phyloP scores from a whole-genome alignment of 2,797 vertebrate species.

The Premnoplex brunnescens region DNA sequence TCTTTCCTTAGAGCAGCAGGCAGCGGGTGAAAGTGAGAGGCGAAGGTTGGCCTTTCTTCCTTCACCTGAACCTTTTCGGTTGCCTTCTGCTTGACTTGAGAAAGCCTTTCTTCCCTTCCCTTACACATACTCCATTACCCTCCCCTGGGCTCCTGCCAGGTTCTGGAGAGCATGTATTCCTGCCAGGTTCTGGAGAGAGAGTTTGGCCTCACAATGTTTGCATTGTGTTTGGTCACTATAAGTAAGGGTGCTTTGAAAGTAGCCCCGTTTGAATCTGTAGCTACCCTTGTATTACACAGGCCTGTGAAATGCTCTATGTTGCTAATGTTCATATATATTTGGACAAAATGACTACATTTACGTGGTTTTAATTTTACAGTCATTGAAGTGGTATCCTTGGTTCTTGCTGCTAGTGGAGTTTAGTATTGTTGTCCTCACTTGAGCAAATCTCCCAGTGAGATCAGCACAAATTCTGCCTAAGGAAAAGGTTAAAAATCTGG shows the following conservation, averaged over 20 bases:
- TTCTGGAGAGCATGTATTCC: not conserved
- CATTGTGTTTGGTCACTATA: not conserved
- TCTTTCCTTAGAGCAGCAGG: not conserved
- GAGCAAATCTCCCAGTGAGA: constrained; percentile 4
- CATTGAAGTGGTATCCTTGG: constrained; percentile 10
- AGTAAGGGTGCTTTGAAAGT: not conserved
- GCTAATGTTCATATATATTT: not conserved
- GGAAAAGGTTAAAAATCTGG: not conserved
- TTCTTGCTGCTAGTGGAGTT: not conserved
- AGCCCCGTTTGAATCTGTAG: not conserved
- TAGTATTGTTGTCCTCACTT: not conserved
- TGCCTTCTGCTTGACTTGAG: not conserved
- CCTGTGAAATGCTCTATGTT: not conserved
- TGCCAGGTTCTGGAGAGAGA: not conserved
- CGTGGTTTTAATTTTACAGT: constrained; percentile 33
- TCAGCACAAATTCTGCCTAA: constrained; percentile 21
- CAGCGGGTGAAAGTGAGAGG: not conserved
- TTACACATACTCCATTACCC: not conserved
- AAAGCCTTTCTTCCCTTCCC: not conserved
- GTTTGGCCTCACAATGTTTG: constrained; percentile 17
- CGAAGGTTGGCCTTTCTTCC: not conserved
- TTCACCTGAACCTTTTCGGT: not conserved
- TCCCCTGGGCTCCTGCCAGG: not conserved
- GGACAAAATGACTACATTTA: not conserved
- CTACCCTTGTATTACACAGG: not conserved